phyloP scores from a whole-genome alignment of 2,797 vertebrate genomes.

The Sciurus carolinensis region DNA sequence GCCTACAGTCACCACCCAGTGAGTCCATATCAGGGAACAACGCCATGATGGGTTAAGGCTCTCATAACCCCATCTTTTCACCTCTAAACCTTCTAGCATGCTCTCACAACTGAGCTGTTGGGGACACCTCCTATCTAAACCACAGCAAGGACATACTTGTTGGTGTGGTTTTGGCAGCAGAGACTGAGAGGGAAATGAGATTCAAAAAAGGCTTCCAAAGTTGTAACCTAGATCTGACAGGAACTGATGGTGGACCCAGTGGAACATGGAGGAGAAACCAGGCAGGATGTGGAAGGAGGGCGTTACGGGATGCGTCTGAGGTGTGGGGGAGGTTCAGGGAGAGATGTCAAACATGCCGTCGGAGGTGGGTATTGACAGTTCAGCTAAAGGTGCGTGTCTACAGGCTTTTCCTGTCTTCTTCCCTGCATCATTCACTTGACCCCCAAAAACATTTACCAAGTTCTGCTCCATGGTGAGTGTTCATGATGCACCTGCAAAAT shows the following conservation, averaged over 20 bases:
- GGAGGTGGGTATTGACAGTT: background rate
- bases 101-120: too few species aligned
- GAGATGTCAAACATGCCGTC: accelerated
- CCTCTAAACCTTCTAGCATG: too few species aligned
- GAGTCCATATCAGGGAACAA: too few species aligned
- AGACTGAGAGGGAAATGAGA: background rate
- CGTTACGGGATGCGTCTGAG: accelerated
- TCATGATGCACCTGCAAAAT: background rate
- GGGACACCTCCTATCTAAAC: too few species aligned
- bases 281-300: accelerated
- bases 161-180: accelerated
- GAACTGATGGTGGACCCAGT: background rate
- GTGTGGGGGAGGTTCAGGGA: accelerated
- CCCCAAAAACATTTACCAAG: background rate
- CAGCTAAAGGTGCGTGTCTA: accelerated
- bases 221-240: background rate
- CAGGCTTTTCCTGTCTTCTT: background rate
- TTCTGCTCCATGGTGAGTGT: accelerated
- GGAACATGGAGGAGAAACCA: accelerated
- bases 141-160: too few species aligned
- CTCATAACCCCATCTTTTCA: too few species aligned
- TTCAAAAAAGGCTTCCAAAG: too few species aligned
- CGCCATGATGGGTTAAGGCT: too few species aligned
- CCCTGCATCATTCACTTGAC: background rate
- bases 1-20: too few species aligned